Percentiles rank a stretch among this genome's conserved stretches.
phyloP scores from a whole-genome alignment of 2,888 invertebrate genomes.

The Orthonevra nobilis region DNA sequence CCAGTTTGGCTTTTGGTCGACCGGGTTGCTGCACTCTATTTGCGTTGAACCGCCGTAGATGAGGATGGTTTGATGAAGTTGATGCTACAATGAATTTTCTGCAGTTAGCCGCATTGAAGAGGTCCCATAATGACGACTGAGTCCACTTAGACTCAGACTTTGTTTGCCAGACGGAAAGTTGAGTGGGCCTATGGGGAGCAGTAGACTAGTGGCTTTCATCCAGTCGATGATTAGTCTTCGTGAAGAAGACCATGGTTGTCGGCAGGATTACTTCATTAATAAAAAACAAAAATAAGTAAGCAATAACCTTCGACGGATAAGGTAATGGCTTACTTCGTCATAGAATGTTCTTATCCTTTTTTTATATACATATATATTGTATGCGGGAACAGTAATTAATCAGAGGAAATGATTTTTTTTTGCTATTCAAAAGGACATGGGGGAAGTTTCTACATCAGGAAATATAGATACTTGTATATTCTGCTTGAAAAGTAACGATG shows the following conservation, averaged over 20 bases:
- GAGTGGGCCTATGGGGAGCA: conserved; percentile 56
- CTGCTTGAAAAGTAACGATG: too few relatives aligned
- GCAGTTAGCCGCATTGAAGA: conserved; percentile 70
- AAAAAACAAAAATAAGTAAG: conserved; percentile 57
- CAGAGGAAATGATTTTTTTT: too few relatives aligned
- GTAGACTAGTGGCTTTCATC: conserved; percentile 23
- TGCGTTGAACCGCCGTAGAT: conserved; percentile 45
- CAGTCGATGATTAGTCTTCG: conserved; percentile 61
- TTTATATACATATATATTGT: too few relatives aligned
- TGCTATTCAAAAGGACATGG: too few relatives aligned
- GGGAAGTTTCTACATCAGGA: too few relatives aligned
- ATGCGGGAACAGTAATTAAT: too few relatives aligned
- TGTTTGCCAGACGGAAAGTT: conserved; percentile 69
- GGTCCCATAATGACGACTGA: conserved; percentile 68
- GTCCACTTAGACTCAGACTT: conserved; percentile 68
- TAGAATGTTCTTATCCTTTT: too few relatives aligned
- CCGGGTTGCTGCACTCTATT: conserved; percentile 56
- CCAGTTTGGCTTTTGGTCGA: conserved; percentile 66
- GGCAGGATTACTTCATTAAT: conserved; percentile 66
- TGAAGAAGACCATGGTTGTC: conserved; percentile 51
- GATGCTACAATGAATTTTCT: conserved; percentile 63
- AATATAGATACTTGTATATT: too few relatives aligned
- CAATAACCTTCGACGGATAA: conserved; percentile 43
- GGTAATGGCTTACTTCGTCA: conserved; percentile 27
- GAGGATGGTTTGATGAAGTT: conserved; percentile 5